A percentile compares a stretch with the other conserved stretches of the same genome.
These are phyloP conservation scores for Microtus agrestis DNA, from an alignment of 2,797 vertebrate genomes.

Conservation along the genomic window DNA sequence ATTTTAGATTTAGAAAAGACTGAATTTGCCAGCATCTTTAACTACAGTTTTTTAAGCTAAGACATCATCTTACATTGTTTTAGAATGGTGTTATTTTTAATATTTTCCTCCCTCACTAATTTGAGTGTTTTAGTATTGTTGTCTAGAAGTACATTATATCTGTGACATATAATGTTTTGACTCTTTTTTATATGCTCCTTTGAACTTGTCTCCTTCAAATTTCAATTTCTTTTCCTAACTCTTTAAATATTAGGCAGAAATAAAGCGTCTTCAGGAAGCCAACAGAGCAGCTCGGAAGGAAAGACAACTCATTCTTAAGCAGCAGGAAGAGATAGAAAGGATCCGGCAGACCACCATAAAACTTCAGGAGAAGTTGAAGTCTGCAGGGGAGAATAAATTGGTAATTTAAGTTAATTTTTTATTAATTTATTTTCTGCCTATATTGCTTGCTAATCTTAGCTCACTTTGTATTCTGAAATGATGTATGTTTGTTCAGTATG, in stretches of 20 bases:
- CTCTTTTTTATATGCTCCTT: constrained; percentile 64
- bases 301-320: constrained; percentile 96
- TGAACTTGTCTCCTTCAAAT: constrained; percentile 42
- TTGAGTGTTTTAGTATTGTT: background rate
- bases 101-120: background rate
- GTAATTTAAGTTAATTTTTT: constrained; percentile 86
- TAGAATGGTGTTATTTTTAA: constrained; percentile 7
- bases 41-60: constrained; percentile 54
- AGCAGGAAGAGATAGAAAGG: constrained; percentile 97
- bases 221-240: constrained; percentile 57
- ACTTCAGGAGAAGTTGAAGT: constrained; percentile 96
- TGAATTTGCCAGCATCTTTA: constrained; percentile 57
- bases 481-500: background rate
- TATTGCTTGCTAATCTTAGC: background rate
- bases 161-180: constrained; percentile 25
- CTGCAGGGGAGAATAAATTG: constrained; percentile 91
- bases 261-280: constrained; percentile 97
- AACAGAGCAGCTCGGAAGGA: constrained; percentile 97
- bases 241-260: constrained; percentile 93
- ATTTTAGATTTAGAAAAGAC: constrained; percentile 8
- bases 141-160: constrained; percentile 30
- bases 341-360: constrained; percentile 96
- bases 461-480: constrained; percentile 14
- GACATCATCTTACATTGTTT: constrained; percentile 51
- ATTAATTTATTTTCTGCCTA: constrained; percentile 44